These are phyloP conservation scores for Odocoileus hemionus DNA, from an alignment of 2,113 vertebrate species.

Conservation along the genomic window DNA sequence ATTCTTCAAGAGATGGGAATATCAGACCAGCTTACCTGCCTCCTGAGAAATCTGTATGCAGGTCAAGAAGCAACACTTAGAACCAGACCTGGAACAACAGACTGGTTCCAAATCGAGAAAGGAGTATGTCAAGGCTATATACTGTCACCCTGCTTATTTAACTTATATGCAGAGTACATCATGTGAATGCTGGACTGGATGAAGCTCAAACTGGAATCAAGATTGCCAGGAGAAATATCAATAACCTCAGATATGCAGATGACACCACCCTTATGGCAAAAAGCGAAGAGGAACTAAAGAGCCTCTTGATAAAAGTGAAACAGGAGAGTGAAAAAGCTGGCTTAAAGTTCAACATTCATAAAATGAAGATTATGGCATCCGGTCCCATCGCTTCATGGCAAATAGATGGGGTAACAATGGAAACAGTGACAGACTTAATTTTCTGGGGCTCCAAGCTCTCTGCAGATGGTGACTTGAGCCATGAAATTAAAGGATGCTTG, in stretches of 20 bases:
- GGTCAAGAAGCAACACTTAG: not conserved
- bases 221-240: not conserved
- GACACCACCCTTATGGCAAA: not conserved
- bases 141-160: not conserved
- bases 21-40: not conserved
- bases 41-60: not conserved
- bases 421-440: not conserved
- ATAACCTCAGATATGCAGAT: not conserved
- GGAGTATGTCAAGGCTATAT: not conserved
- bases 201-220: not conserved
- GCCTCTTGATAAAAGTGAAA: not conserved
- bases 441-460: not conserved
- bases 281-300: not conserved
- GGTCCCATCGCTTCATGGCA: not conserved
- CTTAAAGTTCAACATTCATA: not conserved
- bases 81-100: not conserved
- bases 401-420: not conserved
- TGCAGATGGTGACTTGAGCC: not conserved
- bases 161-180: not conserved
- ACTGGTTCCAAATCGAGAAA: not conserved
- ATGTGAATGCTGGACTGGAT: not conserved
- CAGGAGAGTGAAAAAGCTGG: not conserved
- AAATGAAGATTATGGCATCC: not conserved
- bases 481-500: not conserved
- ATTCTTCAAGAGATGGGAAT: not conserved